Percentiles rank a stretch among this genome's conserved stretches.
Conservation (phyloP, 2,888 invertebrate genomes). For the Cybosia mesomella region DNA sequence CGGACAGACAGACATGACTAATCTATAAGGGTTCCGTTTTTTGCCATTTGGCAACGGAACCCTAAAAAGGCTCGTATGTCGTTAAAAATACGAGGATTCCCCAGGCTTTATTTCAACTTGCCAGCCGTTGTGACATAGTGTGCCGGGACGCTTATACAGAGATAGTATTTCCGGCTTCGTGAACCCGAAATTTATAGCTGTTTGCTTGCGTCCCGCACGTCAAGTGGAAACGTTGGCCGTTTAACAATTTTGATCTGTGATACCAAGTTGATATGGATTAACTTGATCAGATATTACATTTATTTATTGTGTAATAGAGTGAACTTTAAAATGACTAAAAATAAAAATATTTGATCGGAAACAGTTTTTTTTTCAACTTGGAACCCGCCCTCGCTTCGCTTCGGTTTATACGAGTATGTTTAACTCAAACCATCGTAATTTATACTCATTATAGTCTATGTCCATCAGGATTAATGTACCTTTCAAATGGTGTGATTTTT, state of each 20-base stretch:
- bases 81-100: constrained; percentile 50
- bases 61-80: constrained; percentile 45
- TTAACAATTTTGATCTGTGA: constrained; percentile 73
- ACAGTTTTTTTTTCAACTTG: not conserved
- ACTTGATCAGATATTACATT: constrained; percentile 17
- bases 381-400: too few species aligned
- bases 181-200: constrained; percentile 72
- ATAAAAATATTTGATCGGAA: not conserved
- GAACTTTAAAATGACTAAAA: not conserved
- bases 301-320: not conserved
- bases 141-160: constrained; percentile 55
- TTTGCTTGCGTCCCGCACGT: constrained; percentile 62
- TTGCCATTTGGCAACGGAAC: too few species aligned
- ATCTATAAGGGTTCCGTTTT: too few species aligned
- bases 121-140: constrained; percentile 49
- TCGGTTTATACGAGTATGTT: too few species aligned
- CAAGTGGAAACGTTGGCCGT: constrained; percentile 65
- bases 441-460: too few species aligned
- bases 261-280: constrained; percentile 45
- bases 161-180: constrained; percentile 65
- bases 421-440: too few species aligned
- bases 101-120: constrained; percentile 53
- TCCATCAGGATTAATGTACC: too few species aligned
- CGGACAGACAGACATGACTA: too few species aligned
- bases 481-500: too few species aligned